These are phyloP conservation scores for Drosophila anceps DNA, from an alignment of 2,888 invertebrate species.

Conservation along the genomic window DNA sequence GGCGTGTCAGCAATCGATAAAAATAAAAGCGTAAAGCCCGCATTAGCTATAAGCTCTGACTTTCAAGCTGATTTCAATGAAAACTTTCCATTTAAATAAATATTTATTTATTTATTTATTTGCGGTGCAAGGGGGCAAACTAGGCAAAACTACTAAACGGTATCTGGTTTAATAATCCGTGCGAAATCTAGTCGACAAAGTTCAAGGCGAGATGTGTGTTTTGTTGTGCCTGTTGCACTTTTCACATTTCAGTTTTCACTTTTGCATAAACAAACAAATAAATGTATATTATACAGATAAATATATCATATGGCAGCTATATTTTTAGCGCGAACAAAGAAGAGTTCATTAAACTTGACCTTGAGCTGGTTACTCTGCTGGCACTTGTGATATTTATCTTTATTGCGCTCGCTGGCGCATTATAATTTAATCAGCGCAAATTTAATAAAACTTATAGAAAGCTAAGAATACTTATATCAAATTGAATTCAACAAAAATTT, in stretches of 20 bases:
- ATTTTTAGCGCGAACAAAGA: constrained; percentile 28
- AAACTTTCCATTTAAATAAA: constrained; percentile 4
- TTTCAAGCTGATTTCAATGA: neutral
- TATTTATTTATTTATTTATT: neutral
- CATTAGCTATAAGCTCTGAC: constrained; percentile 18
- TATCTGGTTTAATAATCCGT: neutral
- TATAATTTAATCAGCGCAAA: neutral
- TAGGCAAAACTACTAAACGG: neutral
- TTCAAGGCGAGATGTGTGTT: constrained; percentile 11
- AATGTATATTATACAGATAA: constrained; percentile 17
- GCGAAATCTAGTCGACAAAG: neutral
- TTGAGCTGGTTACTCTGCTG: constrained; percentile 30
- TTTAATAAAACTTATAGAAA: neutral
- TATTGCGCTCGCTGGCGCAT: neutral
- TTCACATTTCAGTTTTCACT: constrained; percentile 2
- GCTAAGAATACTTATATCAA: too few species aligned
- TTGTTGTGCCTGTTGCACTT: neutral
- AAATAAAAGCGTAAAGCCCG: constrained; percentile 8
- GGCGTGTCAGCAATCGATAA: constrained; percentile 46
- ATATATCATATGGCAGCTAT: constrained; percentile 12
- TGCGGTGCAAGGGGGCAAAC: too few species aligned
- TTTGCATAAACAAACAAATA: constrained; percentile 15
- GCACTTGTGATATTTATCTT: constrained; percentile 22
- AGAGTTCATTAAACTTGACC: constrained; percentile 53
- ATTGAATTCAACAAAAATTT: too few species aligned